Evolutionary conservation across 2,888 invertebrate genomes (phyloP), one percentile per base, ranked within the genome.

Genomic region (Amphipoea lucens): DNA sequence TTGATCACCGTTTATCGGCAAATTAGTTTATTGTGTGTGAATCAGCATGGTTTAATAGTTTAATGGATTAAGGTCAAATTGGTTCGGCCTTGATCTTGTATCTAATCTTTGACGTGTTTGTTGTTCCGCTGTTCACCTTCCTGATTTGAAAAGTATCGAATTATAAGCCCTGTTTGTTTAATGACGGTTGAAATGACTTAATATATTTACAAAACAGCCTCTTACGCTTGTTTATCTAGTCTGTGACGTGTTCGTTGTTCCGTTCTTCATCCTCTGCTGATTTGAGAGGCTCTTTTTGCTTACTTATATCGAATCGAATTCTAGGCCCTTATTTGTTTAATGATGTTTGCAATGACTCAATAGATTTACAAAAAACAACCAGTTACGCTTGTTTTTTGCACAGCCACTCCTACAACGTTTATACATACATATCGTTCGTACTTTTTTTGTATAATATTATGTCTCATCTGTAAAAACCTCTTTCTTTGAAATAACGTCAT

Each of bases 1-100:
- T 83, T 80, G 82, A 83, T 86, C 76, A 69, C 81, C 74, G 70
- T 86, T 86, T 86, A 89, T 87, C 87, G 85, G 88, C 42, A 85
- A 89, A 90, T 91, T 89, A 66, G 83, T 81, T 86, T 78, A 76
- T 80, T 86, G 81, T 81, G 73, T 76, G 81, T 86, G 85, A 85
- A 62, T 85, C 89, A 88, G 65, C 81, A 48, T 78, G 84, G 77
- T 60, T 80, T 81, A 76, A 84, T 63, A 72, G 74, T 73, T 76
- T 83, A 86, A 79, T 84, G 66, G 72, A 73, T 73, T 74, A 54
- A 80, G 84, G 84, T 86, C 51, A 66, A 62, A 75, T 68, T 79
- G 69, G 4, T 29, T 5, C 3, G 78, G 17, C 87, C 84, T 78
- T 84, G 87, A 73, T 69, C 85, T 77, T 87, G 76, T 17, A 76